Evolutionary conservation across 2,797 vertebrate species (phyloP).

Genomic region (Propithecus perrieri): DNA sequence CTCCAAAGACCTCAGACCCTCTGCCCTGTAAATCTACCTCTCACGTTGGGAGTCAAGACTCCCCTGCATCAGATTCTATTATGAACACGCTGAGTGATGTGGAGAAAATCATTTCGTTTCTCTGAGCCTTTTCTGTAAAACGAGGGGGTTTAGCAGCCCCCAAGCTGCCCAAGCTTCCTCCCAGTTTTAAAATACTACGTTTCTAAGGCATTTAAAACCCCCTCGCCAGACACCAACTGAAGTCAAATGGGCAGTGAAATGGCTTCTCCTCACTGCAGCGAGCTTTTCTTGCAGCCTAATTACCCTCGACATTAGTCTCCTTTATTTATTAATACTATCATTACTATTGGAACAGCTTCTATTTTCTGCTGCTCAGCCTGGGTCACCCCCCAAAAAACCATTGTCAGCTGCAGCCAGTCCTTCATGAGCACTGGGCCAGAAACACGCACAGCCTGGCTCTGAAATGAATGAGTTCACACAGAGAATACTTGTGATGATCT

Average conservation of each 20-base stretch:
- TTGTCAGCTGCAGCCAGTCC: neutral
- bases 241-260: neutral
- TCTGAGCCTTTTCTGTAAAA: neutral
- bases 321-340: conserved; percentile 57
- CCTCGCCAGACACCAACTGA: neutral
- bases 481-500: rapidly evolving
- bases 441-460: neutral
- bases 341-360: conserved; percentile 8
- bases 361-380: conserved; percentile 1
- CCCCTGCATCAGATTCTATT: neutral
- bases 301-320: neutral
- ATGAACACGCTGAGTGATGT: neutral
- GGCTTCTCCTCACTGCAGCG: neutral
- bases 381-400: conserved; percentile 18
- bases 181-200: neutral
- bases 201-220: neutral
- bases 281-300: conserved; percentile 47
- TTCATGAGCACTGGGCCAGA: neutral
- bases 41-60: neutral
- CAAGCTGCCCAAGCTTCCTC: neutral
- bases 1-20: neutral
- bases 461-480: neutral
- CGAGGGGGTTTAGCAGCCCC: neutral
- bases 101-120: conserved; percentile 30
- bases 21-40: neutral